Evolutionary conservation across 1,140 invertebrate species (phyloP), one percentile per base, ranked within the genome.

Genomic region (Dendrolimus punctatus): DNA sequence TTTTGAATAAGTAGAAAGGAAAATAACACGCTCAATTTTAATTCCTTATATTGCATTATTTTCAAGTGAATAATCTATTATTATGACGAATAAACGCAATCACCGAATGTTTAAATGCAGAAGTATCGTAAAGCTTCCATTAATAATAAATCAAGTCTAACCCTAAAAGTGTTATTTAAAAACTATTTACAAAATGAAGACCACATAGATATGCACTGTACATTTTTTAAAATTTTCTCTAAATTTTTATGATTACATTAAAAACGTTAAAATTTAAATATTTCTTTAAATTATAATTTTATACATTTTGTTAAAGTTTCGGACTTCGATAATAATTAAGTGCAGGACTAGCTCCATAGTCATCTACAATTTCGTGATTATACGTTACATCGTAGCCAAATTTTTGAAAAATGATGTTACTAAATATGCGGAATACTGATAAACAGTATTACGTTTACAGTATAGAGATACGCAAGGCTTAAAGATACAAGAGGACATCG

Each of bases 141-240:
- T 71, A 62, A 23, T 51, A 55, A 64, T 58, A 54, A 59, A 68
- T 57, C 23, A 68, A 46, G 2, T 42, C 41, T 8, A 42, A 7
- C 6, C n/a, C 6, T 42, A 42, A 42, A n/a, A n/a, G n/a, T n/a
- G n/a, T n/a, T n/a, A n/a, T n/a, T 58, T 69, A 67, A 68, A 63
- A 69, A 66, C 72, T 85, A 82, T 85, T 72, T 85, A 85, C 79
- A 85, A 78, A 75, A 76, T 63, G 58, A 69, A 76, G 58, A 71
- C 66, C 73, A 73, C 57, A 62, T 57, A 71, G 79, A 85, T 85
- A 85, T 85, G 79, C 71, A 69, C 74, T 76, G 66, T 76, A 80
- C 71, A 80, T 66, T 80, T 64, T 63, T 55, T 50, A 62, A 51
- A 63, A 49, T 53, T 60, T 53, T 55, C 39, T 47, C 37, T 48